Conservation (phyloP, 2,888 invertebrate genomes). For the Eupithecia insigniata region DNA sequence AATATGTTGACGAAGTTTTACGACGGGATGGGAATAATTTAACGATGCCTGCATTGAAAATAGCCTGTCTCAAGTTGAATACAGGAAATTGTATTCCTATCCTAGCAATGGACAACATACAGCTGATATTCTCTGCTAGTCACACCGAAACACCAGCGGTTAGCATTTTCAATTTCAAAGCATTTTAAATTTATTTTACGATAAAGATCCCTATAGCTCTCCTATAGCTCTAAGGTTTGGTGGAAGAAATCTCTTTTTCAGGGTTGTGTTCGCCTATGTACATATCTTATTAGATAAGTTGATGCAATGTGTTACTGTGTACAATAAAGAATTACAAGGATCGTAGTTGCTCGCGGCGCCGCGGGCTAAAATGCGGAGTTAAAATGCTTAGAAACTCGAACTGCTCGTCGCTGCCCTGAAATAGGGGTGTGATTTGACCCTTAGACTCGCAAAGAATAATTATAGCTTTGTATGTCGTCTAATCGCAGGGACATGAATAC, state of each 20-base stretch:
- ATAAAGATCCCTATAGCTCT: neutral
- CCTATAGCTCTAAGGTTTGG: no score
- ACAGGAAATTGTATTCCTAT: neutral
- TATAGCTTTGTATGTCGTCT: neutral
- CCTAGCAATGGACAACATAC: neutral
- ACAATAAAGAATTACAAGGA: no score
- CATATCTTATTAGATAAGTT: no score
- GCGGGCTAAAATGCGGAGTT: no score
- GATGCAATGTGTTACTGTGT: no score
- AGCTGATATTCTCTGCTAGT: neutral
- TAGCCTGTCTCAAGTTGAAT: neutral
- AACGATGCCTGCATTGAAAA: neutral
- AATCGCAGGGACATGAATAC: neutral
- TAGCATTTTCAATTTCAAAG: neutral
- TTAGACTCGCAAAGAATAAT: neutral
- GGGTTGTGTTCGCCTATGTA: no score
- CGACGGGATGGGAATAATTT: neutral
- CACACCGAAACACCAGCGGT: neutral
- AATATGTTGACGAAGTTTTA: neutral
- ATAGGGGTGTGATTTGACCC: neutral
- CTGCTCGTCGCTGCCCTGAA: no score
- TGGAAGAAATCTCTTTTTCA: no score
- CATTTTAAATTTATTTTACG: neutral
- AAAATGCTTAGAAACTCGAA: no score
- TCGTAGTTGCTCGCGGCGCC: neutral